phyloP scores from a whole-genome alignment of 2,113 vertebrate genomes.

The Ellobius talpinus region DNA sequence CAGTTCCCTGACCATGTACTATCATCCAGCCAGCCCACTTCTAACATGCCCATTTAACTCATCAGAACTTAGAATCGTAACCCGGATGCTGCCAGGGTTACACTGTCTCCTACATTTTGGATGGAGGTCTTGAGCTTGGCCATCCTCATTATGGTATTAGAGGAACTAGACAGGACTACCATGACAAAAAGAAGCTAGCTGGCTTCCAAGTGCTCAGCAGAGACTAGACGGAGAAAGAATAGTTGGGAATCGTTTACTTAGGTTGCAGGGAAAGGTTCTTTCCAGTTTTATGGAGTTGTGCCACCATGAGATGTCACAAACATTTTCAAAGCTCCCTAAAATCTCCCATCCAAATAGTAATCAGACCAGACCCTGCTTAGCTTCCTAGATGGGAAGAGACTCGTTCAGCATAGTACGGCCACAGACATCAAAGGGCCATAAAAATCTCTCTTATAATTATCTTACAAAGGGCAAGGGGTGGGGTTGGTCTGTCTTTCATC shows the following conservation, averaged over 20 bases:
- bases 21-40: constrained; percentile 13
- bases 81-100: neutral
- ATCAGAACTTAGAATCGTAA: neutral
- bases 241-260: neutral
- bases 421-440: neutral
- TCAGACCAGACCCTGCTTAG: neutral
- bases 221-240: constrained; percentile 6
- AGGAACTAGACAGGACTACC: neutral
- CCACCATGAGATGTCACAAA: constrained; percentile 28
- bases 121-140: neutral
- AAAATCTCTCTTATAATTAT: neutral
- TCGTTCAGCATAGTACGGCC: neutral
- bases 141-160: neutral
- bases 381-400: neutral
- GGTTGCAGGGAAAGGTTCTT: constrained; percentile 13
- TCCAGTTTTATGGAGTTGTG: neutral
- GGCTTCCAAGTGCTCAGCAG: neutral
- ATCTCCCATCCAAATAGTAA: constrained; percentile 1
- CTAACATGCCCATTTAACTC: constrained; percentile 32
- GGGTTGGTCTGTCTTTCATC: neutral
- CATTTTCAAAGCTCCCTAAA: constrained; percentile 21
- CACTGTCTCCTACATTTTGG: neutral
- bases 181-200: neutral
- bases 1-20: constrained; percentile 10
- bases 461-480: neutral